Evolutionary conservation across 2,797 vertebrate genomes (phyloP), one percentile per base, ranked within the genome.

Genomic region (Protosalanx chinensis): DNA sequence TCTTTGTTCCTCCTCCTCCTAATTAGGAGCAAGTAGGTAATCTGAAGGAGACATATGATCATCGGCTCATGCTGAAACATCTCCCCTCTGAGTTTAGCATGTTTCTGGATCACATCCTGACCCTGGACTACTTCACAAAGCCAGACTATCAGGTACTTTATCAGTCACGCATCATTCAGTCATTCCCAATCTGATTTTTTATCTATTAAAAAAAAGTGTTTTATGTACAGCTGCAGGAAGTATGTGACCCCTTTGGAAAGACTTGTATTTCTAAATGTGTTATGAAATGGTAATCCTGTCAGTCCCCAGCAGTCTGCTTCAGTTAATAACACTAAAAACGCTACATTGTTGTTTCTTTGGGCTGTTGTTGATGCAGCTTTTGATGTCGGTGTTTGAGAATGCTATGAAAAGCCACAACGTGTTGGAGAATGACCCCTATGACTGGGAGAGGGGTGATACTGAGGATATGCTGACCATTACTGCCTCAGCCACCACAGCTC

Each of bases 11-110:
- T 8, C 6, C 56, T 51, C 10, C 35, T 2, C 72, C 5, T 77
- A 18, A 35, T 74, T 81, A 99, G 98, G 98, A 99, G 83, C 97
- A 99, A 93, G 98, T 99, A 64, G 98, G 97, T 71, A 97, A 97
- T 68, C 94, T 99, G 79, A 99, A 99, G 82, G 97, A 99, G 76
- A 95, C 95, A 0, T 98, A 99, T 0, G 96, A 99, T 76, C 95
- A 99, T 79, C 93, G 88, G 0, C 94, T 98, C 76, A 97, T 99
- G 97, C 91, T 99, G 72, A 99, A 98, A 87, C 96, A 97, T 89
- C 96, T 99, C 74, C 98, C 98, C 53, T 90, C 94, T 69, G 97
- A 99, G 85, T 98, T 99, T 72, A 94, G 78, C 7, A 13, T 91
- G 76, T 99, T 99, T 90, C 90, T 99, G 78, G 98, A 99, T 79